Conservation (phyloP, 2,888 invertebrate species). For the Cheilosia urbana region DNA sequence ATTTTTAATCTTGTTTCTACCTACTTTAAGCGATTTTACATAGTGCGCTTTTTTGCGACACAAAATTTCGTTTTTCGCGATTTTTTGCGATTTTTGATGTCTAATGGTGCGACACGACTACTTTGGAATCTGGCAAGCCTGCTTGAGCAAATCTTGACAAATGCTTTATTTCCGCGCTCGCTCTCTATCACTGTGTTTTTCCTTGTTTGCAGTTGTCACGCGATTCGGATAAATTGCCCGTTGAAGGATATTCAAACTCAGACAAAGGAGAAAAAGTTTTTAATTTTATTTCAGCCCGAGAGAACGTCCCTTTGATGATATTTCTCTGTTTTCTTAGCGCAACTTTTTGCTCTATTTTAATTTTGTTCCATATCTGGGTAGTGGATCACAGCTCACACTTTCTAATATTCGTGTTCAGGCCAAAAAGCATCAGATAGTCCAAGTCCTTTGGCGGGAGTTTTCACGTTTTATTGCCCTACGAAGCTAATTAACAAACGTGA, state of each 20-base stretch:
- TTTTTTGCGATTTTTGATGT: no score
- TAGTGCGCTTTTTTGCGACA: no score
- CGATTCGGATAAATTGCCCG: constrained; percentile 64
- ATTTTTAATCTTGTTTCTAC: no score
- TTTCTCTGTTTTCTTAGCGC: constrained; percentile 43
- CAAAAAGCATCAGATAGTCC: constrained; percentile 4
- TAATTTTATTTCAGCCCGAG: constrained; percentile 54
- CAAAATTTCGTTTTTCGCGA: no score
- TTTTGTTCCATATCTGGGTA: constrained; percentile 13
- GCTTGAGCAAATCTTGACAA: constrained; percentile 47
- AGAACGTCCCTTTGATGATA: constrained; percentile 61
- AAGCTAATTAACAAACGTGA: constrained; percentile 81
- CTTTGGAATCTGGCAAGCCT: no score
- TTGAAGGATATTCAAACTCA: constrained; percentile 66
- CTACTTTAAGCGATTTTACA: no score
- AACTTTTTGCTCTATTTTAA: constrained; percentile 21
- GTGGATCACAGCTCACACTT: constrained; percentile 2
- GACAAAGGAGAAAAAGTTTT: constrained; percentile 58
- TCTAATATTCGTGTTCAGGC: neutral
- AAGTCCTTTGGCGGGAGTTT: constrained; percentile 68
- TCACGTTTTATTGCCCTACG: constrained; percentile 82
- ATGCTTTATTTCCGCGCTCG: constrained; percentile 14
- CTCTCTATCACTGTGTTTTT: neutral
- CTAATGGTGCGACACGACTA: no score
- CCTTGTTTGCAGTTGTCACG: constrained; percentile 25